Percentiles rank a stretch among this genome's conserved stretches.
Conservation (phyloP, 1,140 invertebrate genomes). For the Lanistes nyassanus region DNA sequence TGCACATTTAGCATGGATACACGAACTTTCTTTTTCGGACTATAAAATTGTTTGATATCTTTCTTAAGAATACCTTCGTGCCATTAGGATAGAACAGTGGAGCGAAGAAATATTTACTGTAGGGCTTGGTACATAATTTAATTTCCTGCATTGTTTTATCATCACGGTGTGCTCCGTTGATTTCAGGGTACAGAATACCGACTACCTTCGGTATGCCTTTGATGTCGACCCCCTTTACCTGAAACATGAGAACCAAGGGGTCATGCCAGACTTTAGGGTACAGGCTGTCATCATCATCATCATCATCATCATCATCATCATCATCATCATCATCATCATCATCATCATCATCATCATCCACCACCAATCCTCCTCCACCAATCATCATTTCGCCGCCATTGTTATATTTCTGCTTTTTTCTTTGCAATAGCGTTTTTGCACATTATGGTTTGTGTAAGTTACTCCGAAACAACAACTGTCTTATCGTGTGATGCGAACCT, state of each 20-base stretch:
- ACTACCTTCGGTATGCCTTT: slow-evolving; percentile 78
- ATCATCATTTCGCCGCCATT: not conserved
- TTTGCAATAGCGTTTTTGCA: too few relatives aligned
- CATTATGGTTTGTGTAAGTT: not conserved
- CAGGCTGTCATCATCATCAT: slow-evolving; percentile 28
- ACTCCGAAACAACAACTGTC: not conserved
- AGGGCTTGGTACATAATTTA: too few relatives aligned
- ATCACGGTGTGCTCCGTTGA: slow-evolving; percentile 4
- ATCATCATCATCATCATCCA: too few relatives aligned
- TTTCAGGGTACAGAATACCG: slow-evolving; percentile 71
- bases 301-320: slow-evolving; percentile 4
- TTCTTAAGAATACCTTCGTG: too few relatives aligned
- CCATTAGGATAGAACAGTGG: too few relatives aligned
- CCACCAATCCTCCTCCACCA: not conserved
- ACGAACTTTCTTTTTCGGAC: too few relatives aligned
- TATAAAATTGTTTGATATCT: too few relatives aligned
- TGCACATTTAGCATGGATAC: too few relatives aligned
- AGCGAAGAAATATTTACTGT: too few relatives aligned
- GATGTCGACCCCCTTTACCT: slow-evolving; percentile 94
- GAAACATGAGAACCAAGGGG: slow-evolving; percentile 67
- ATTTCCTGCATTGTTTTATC: too few relatives aligned
- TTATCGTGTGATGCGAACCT: not conserved
- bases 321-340: slow-evolving; percentile 4
- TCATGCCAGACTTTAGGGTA: slow-evolving; percentile 71
- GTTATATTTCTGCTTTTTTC: not conserved